phyloP scores from a whole-genome alignment of 2,888 invertebrate genomes.

The Aphidoletes aphidimyza region DNA sequence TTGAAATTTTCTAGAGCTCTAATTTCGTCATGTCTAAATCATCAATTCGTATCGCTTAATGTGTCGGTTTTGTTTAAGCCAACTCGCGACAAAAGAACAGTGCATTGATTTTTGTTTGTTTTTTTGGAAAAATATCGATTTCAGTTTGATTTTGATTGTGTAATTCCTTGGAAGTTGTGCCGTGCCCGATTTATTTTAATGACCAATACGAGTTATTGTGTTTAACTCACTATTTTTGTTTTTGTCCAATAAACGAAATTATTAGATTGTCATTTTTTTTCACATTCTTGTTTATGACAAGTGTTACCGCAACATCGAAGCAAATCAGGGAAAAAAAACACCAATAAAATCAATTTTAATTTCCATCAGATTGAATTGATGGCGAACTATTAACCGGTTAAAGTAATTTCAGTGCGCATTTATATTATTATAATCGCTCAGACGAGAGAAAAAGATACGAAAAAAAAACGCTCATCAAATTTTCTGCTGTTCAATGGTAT shows the following conservation, averaged over 20 bases:
- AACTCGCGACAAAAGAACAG: neutral
- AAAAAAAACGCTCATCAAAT: neutral
- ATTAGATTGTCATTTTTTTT: neutral
- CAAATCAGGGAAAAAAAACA: no score
- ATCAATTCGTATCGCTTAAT: constrained; percentile 38
- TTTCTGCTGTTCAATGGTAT: neutral
- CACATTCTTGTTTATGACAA: neutral
- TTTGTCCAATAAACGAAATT: neutral
- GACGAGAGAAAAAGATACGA: neutral
- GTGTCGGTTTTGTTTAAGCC: constrained; percentile 1
- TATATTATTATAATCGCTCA: neutral
- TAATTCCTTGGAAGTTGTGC: neutral
- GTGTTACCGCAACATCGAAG: neutral
- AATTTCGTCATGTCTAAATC: constrained; percentile 26
- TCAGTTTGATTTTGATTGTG: neutral
- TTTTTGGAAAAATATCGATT: neutral
- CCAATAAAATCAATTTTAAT: neutral
- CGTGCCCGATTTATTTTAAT: neutral
- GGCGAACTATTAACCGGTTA: neutral
- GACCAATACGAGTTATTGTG: neutral
- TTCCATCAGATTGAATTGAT: neutral
- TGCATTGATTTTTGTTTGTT: neutral
- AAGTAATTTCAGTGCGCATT: neutral
- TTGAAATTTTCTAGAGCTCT: neutral
- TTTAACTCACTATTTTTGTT: neutral